A percentile compares a stretch with the other conserved stretches of the same genome.
These are phyloP conservation scores for Rosalia funebris DNA, from an alignment of 2,888 invertebrate species.

Conservation along the genomic window DNA sequence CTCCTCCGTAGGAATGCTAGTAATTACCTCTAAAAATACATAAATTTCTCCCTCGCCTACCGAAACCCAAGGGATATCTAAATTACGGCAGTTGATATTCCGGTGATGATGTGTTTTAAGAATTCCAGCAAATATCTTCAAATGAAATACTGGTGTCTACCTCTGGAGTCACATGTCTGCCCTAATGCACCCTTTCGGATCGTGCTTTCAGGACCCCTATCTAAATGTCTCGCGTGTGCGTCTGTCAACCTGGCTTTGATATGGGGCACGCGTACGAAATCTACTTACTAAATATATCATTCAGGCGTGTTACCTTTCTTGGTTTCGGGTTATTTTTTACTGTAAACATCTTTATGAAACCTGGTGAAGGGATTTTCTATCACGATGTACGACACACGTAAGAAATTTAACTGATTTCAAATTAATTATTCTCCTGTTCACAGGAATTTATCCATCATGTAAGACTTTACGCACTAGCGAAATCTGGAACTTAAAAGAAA, in stretches of 20 bases:
- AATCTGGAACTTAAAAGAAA: no score
- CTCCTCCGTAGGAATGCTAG: slow-evolving; percentile 9
- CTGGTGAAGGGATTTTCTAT: no score
- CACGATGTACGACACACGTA: no score
- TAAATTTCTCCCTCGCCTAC: slow-evolving; percentile 25
- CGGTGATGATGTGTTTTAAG: slow-evolving; percentile 26
- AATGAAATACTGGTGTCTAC: slow-evolving; percentile 30
- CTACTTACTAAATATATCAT: slow-evolving; percentile 24
- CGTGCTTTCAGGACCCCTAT: slow-evolving; percentile 23
- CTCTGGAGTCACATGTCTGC: no score
- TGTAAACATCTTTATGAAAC: background rate
- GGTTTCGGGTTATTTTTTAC: slow-evolving; percentile 8
- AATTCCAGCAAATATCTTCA: slow-evolving; percentile 20
- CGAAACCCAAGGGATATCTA: slow-evolving; percentile 26
- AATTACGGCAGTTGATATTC: slow-evolving; percentile 22
- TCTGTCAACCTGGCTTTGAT: slow-evolving; percentile 26
- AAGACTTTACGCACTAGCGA: no score
- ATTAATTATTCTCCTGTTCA: no score
- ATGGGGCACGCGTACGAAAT: slow-evolving; percentile 21
- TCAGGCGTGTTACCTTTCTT: slow-evolving; percentile 12
- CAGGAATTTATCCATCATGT: no score
- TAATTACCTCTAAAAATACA: slow-evolving; percentile 28
- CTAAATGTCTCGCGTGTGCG: slow-evolving; percentile 22
- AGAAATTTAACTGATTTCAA: no score
- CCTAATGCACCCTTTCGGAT: slow-evolving; percentile 29